Evolutionary conservation across 2,888 invertebrate genomes (phyloP).

Genomic region (Sabellastarte sp.): DNA sequence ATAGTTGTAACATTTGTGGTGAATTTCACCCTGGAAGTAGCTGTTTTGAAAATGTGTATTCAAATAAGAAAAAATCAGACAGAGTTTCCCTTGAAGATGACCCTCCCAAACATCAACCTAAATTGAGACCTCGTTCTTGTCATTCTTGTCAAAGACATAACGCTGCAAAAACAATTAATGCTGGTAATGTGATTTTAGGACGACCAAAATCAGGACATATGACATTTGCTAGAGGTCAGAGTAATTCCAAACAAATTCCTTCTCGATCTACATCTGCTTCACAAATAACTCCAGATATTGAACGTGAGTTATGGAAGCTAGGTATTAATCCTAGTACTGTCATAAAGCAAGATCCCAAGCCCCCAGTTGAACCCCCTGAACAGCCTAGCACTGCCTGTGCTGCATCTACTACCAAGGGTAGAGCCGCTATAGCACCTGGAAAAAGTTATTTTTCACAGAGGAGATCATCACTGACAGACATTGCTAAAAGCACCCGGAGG

Average conservation of each 20-base stretch:
- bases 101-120: not conserved
- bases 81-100: not conserved
- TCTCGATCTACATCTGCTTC: not conserved
- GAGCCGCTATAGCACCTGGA: not conserved
- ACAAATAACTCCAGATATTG: not conserved
- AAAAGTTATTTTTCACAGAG: conserved; percentile 3
- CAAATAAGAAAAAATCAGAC: not conserved
- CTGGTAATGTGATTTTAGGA: not conserved
- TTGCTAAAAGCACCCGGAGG: not conserved
- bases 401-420: not conserved
- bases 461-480: conserved; percentile 2
- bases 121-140: not conserved
- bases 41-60: not conserved
- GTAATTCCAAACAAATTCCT: not conserved
- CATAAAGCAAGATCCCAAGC: not conserved
- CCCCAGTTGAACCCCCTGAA: not conserved
- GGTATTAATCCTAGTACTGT: not conserved
- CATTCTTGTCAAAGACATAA: not conserved
- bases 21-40: not conserved
- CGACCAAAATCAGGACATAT: not conserved
- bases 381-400: not conserved
- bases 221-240: conserved; percentile 1
- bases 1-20: not conserved
- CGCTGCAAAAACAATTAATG: conserved; percentile 1
- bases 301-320: not conserved